Evolutionary conservation across 2,113 vertebrate species (phyloP).

Genomic region (Anguilla japonica): DNA sequence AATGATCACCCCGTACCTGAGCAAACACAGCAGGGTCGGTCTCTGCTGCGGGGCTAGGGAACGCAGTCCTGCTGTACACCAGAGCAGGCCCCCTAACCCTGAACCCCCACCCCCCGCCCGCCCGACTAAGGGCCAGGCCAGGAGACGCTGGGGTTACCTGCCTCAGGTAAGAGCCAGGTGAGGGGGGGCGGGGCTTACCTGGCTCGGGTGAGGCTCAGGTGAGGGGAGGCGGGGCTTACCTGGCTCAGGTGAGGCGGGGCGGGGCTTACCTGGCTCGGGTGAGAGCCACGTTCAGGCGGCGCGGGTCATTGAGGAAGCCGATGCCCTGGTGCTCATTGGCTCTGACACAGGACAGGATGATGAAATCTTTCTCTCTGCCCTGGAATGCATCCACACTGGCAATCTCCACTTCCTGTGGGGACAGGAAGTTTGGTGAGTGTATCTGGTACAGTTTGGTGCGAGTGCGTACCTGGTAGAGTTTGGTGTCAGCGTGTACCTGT

Average conservation of each 20-base stretch:
- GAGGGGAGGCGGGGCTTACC: no score
- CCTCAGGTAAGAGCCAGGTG: no score
- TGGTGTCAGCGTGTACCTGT: no score
- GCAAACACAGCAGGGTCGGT: background rate
- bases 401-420: constrained; percentile 91
- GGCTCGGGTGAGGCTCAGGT: no score
- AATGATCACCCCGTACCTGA: constrained; percentile 94
- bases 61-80: no score
- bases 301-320: constrained; percentile 93
- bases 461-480: background rate
- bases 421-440: background rate
- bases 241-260: background rate
- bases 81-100: no score
- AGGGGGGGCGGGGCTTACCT: no score
- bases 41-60: no score
- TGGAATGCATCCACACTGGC: constrained; percentile 98
- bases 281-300: constrained; percentile 93
- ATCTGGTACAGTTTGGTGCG: no score
- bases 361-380: constrained; percentile 97
- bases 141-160: no score
- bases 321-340: constrained; percentile 98
- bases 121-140: no score
- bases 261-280: constrained; percentile 85
- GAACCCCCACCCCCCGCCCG: no score
- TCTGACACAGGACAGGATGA: constrained; percentile 95